A percentile compares a stretch with the other conserved stretches of the same genome.
phyloP scores from a whole-genome alignment of 2,888 invertebrate genomes.

The Gymnosoma rotundatum region DNA sequence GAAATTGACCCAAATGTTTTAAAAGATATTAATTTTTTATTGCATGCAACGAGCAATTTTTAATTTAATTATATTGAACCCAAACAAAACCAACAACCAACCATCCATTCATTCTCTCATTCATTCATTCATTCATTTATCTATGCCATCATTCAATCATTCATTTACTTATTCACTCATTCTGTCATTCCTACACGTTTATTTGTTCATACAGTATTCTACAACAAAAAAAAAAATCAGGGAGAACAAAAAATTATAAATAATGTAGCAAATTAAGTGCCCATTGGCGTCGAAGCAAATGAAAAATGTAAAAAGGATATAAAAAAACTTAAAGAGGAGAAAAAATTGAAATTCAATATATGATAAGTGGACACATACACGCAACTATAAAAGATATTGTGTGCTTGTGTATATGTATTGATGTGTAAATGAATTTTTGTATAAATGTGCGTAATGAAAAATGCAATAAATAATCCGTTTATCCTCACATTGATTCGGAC shows the following conservation, averaged over 20 bases:
- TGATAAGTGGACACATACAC: background rate
- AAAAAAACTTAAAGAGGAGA: background rate
- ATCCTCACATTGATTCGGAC: conserved; percentile 55
- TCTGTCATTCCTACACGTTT: conserved; percentile 40
- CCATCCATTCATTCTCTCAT: conserved; percentile 1
- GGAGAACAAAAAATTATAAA: conserved; percentile 25
- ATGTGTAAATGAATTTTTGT: conserved; percentile 28
- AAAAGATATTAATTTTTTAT: conserved; percentile 54
- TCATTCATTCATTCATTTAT: background rate
- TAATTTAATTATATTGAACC: conserved; percentile 65
- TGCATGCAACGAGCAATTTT: conserved; percentile 52
- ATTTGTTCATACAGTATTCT: conserved; percentile 27
- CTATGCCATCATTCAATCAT: conserved; percentile 38
- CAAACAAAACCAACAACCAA: conserved; percentile 30
- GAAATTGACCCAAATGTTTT: conserved; percentile 62
- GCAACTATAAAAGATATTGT: conserved; percentile 3
- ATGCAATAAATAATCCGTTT: conserved; percentile 67
- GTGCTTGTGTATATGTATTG: conserved; percentile 10
- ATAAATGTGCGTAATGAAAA: conserved; percentile 65
- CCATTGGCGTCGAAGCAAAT: conserved; percentile 60
- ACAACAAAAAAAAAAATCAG: background rate
- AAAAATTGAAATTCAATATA: conserved; percentile 37
- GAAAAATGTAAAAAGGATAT: conserved; percentile 24
- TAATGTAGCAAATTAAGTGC: conserved; percentile 64
- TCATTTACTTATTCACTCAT: conserved; percentile 31